These are phyloP conservation scores for Chrysemys picta DNA, from an alignment of 2,113 vertebrate species.

Conservation along the genomic window DNA sequence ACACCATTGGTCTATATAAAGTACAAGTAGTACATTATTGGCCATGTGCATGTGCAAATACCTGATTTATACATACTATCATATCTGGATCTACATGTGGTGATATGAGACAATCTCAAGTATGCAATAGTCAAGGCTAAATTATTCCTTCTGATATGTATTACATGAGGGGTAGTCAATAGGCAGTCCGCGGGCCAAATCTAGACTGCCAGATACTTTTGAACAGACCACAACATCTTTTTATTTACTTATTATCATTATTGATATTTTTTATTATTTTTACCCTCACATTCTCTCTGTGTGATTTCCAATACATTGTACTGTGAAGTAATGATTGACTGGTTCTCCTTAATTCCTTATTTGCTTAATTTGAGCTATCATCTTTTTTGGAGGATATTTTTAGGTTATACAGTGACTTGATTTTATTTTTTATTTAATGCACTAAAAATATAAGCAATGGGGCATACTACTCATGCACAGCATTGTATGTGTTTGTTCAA, in stretches of 20 bases:
- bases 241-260: not conserved
- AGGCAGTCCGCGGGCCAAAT: no score
- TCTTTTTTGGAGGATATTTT: not conserved
- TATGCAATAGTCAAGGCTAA: not conserved
- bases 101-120: not conserved
- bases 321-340: not conserved
- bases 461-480: not conserved
- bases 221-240: not conserved
- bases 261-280: not conserved
- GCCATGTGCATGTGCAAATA: not conserved
- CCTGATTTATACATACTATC: not conserved
- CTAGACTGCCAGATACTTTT: not conserved
- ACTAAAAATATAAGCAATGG: not conserved
- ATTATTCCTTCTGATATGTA: not conserved
- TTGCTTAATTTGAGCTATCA: not conserved
- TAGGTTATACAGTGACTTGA: not conserved
- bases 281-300: not conserved
- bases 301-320: not conserved
- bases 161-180: no score
- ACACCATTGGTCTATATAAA: not conserved
- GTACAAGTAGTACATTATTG: not conserved
- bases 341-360: not conserved
- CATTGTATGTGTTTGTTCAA: not conserved
- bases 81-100: not conserved
- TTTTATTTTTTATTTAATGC: not conserved